Base-by-base conservation (phyloP, 2,888 invertebrate species). In the Arrhopalites spinosus region DNA sequence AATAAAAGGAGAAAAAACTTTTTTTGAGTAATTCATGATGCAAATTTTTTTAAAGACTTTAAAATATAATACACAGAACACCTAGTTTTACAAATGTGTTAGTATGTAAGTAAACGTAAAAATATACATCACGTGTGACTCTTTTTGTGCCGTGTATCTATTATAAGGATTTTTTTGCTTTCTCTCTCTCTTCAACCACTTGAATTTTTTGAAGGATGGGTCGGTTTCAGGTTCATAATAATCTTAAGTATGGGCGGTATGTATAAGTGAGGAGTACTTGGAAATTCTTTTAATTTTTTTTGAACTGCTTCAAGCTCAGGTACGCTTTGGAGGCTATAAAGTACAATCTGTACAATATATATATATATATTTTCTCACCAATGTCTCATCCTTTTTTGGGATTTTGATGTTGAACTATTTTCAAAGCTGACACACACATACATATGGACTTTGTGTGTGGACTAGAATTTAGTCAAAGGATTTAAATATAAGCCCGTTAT, bases 211-310 rank as follows among this genome's bases (percentile, higher is more conserved):
- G 25, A 25, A 15, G 59, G 20, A 25, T 25, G 15, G 23, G 27
- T 13, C 25, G 13, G 20, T 59, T 59, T 59, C 27, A 11, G 59
- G 23, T 13, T 25, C 20, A 56, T 56, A 56, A 56, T 13, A 20
- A 15, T 59, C 11, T 11, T n/a, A 15, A 25, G 59, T 27, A 59
- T 59, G 59, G 59, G 59, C 25, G 59, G 59, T 59, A 59, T 59
- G 25, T 3, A 59, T 25, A 25, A 7, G 50, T 25, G 59, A 27
- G 59, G 13, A 59, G 23, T 59, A 25, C 20, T 20, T 25, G 59
- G 23, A n/a, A 59, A 59, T 23, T 27, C 2, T 59, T 59, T 59
- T 13, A 59, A 59, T 59, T 59, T 59, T 59, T 59, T 20, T 25
- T 59, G 59, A 59, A 25, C n/a, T n/a, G 23, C 25, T 27, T 20